Conservation (phyloP, 2,797 vertebrate genomes). For the Octomys mimax region DNA sequence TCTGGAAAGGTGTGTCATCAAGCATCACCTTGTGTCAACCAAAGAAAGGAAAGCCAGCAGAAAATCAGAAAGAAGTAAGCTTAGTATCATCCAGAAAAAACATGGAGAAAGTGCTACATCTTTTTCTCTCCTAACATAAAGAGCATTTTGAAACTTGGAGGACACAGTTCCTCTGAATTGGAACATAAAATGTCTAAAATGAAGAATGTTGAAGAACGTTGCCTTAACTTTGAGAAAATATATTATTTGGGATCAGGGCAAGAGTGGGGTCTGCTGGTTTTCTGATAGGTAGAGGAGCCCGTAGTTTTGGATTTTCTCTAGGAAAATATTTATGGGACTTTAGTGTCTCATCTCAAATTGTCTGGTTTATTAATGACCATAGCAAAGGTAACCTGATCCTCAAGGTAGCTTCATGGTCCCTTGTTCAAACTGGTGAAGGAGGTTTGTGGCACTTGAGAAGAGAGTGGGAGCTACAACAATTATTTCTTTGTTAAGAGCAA, state of each 20-base stretch:
- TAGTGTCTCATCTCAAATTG: not conserved
- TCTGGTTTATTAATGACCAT: not conserved
- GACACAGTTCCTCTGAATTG: not conserved
- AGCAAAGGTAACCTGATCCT: not conserved
- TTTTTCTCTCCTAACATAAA: not conserved
- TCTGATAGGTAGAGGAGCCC: not conserved
- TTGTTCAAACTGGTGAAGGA: not conserved
- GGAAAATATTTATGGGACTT: not conserved
- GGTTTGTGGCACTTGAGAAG: not conserved
- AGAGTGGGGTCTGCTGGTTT: not conserved
- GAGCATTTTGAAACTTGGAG: not conserved
- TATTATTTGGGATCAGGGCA: not conserved
- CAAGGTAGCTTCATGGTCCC: not conserved
- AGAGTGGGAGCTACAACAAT: not conserved
- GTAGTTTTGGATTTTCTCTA: not conserved
- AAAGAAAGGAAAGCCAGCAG: not conserved
- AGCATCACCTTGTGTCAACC: not conserved
- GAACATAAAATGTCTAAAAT: not conserved
- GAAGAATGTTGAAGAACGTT: not conserved
- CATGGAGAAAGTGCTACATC: accelerated
- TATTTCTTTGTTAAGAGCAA: not conserved
- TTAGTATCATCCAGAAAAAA: not conserved
- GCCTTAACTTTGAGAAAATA: not conserved
- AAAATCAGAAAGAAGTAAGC: not conserved
- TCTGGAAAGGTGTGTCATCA: not conserved